phyloP scores from a whole-genome alignment of 1,140 invertebrate species.

The Drosophila lacteicornis region DNA sequence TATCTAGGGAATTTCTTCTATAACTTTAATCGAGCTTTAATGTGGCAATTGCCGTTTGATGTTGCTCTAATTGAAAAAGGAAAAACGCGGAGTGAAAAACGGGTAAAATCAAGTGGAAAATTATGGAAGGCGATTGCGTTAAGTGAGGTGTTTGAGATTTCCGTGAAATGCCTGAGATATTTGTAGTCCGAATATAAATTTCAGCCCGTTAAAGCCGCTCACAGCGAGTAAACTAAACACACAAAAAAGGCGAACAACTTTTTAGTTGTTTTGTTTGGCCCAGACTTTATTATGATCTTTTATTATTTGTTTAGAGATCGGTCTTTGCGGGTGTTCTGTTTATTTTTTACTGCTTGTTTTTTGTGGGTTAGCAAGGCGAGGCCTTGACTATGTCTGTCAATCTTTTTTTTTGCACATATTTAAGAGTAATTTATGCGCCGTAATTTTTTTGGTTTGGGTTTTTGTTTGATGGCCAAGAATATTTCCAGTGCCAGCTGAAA shows the following conservation, averaged over 20 bases:
- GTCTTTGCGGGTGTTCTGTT: slow-evolving; percentile 65
- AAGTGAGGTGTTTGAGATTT: slow-evolving; percentile 30
- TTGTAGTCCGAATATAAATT: slow-evolving; percentile 29
- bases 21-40: slow-evolving; percentile 73
- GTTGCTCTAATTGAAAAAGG: slow-evolving; percentile 73
- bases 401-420: slow-evolving; percentile 42
- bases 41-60: slow-evolving; percentile 73
- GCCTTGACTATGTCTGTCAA: slow-evolving; percentile 61
- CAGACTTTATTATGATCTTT: slow-evolving; percentile 35
- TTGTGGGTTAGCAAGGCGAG: slow-evolving; percentile 75
- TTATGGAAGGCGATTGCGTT: slow-evolving; percentile 24
- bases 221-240: slow-evolving; percentile 35
- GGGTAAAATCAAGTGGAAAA: slow-evolving; percentile 45
- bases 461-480: slow-evolving; percentile 21
- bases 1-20: slow-evolving; percentile 63
- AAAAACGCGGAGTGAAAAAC: slow-evolving; percentile 60
- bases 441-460: slow-evolving; percentile 32
- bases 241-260: slow-evolving; percentile 43
- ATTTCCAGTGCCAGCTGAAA: slow-evolving; percentile 34
- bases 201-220: slow-evolving; percentile 32
- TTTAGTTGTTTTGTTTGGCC: slow-evolving; percentile 53
- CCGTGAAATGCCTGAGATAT: slow-evolving; percentile 35
- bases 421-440: slow-evolving; percentile 38
- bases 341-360: slow-evolving; percentile 61
- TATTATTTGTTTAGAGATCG: slow-evolving; percentile 39